Base-by-base conservation (phyloP, 2,797 vertebrate genomes). In the Micromesistius poutassou region DNA sequence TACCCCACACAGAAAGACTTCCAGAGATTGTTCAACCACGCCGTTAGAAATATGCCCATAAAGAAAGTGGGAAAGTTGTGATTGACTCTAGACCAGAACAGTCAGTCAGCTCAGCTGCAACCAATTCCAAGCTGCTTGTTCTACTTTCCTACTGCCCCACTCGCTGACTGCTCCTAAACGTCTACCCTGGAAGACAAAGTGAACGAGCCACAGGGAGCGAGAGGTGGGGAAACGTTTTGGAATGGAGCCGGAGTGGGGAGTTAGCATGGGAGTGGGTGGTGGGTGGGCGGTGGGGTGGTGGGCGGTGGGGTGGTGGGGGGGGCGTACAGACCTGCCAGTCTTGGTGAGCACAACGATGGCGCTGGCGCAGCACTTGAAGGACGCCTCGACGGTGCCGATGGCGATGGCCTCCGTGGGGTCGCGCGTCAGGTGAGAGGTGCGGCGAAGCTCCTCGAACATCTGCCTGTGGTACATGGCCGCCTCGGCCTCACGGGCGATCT, bases 401-500 rank as follows among this genome's bases (percentile, higher is more conserved):
- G 98, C 97, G 0, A 96, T 93, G 0, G 96, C 90, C 94, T 99
- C 98, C 30, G 97, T 96, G 91, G 97, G 97, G 91, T 99, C 98
- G n/a, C 95, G 96, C 87, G 97, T 98, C 92, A 98, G 93, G 80
- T 97, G 94, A 30, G 95, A 91, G 89, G 94, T 94, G 74, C 97
- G 97, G 16, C 97, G 95, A 85, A 99, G 95, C 84, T 99, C 98
- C 93, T 99, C 97, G 72, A 99, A 99, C 92, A 98, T 93, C 86
- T 99, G 97, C 93, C 96, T 96, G 94, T 99, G 98, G 94, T 94
- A 99, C 95, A 96, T 98, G 91, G 97, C 97, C 4, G 97, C 98
- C 93, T 99, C 98, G 66, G 98, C 98, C 92, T 99, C 98, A 79
- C 97, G 97, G 87, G 98, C 96, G 85, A 99, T 98, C 98, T 99